phyloP scores from a whole-genome alignment of 1,140 invertebrate genomes.

The fruit fly (Drosophila melanogaster) region Release_6_plus_ISO1_MT NC_004354.4:9636001-9636500 shows the following conservation, averaged over 20 bases:
- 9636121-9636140: background rate
- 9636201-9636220: background rate
- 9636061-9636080: constrained; percentile 10
- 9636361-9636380: constrained; percentile 47
- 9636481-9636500: constrained; percentile 37
- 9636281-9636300: constrained; percentile 17
- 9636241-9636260: constrained; percentile 1
- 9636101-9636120: background rate
- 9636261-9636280: constrained; percentile 10
- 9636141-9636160: background rate
- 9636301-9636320: constrained; percentile 2
- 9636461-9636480: constrained; percentile 29
- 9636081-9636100: background rate
- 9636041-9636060: constrained; percentile 7
- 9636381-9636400: constrained; percentile 38
- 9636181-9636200: constrained; percentile 7
- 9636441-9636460: constrained; percentile 16
- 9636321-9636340: constrained; percentile 31
- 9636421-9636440: background rate
- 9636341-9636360: constrained; percentile 33
- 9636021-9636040: constrained; percentile 15
- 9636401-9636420: background rate
- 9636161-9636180: background rate
- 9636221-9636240: constrained; percentile 17
- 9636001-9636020: constrained; percentile 9